phyloP scores from a whole-genome alignment of 2,797 vertebrate species.

The Anniella stebbinsi region DNA sequence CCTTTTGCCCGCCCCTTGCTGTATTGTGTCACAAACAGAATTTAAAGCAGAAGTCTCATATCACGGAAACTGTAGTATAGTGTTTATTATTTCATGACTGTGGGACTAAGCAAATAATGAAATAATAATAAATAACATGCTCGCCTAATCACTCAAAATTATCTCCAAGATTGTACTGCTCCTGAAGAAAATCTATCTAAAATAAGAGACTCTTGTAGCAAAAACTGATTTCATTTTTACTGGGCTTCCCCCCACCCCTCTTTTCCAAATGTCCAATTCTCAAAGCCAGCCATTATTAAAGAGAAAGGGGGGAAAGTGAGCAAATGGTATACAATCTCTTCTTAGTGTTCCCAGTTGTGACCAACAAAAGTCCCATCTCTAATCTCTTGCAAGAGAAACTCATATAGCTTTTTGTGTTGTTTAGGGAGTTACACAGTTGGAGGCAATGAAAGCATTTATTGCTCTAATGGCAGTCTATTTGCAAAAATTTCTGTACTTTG shows the following conservation, averaged over 20 bases:
- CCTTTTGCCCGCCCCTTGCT: too few relatives aligned
- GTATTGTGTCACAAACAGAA: accelerated
- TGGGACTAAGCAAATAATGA: not conserved
- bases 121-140: not conserved
- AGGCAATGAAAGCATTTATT: constrained; percentile 62
- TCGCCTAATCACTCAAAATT: constrained; percentile 20
- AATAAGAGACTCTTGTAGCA: not conserved
- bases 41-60: constrained; percentile 2
- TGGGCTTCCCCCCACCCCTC: accelerated
- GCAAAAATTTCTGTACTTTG: constrained; percentile 67
- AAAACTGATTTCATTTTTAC: constrained; percentile 34
- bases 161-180: not conserved
- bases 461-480: constrained; percentile 68
- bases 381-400: constrained; percentile 56
- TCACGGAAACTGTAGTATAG: not conserved
- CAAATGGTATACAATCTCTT: constrained; percentile 48
- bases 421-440: constrained; percentile 66
- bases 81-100: constrained; percentile 2
- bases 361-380: constrained; percentile 62
- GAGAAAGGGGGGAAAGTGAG: constrained; percentile 27
- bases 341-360: constrained; percentile 48
- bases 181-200: constrained; percentile 3
- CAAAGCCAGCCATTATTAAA: constrained; percentile 64
- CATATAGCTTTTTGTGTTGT: constrained; percentile 56
- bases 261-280: constrained; percentile 28